A percentile compares a stretch with the other conserved stretches of the same genome.
Evolutionary conservation across 2,113 vertebrate genomes (phyloP).

Genomic region (Anolis carolinensis): DNA sequence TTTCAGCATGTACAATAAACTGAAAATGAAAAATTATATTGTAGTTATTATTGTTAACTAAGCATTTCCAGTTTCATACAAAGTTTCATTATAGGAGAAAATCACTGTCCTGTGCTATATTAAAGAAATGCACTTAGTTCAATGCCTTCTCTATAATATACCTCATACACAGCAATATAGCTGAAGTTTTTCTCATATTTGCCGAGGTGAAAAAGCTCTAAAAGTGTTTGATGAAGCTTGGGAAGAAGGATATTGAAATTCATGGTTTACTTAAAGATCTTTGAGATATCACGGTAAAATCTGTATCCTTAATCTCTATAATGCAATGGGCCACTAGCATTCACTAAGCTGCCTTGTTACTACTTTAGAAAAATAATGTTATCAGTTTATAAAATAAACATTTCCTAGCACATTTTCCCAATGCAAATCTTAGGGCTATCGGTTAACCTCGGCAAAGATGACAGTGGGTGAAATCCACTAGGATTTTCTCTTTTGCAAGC

Average conservation of each 20-base stretch:
- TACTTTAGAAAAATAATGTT: slow-evolving; percentile 1
- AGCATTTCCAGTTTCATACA: slow-evolving; percentile 31
- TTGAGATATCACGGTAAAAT: slow-evolving; percentile 7
- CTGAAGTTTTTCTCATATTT: slow-evolving; percentile 36
- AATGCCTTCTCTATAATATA: slow-evolving; percentile 17
- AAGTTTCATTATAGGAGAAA: slow-evolving; percentile 23
- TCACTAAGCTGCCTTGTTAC: slow-evolving; percentile 35
- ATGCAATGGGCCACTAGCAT: slow-evolving; percentile 20
- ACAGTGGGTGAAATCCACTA: not conserved
- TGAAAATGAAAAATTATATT: slow-evolving; percentile 47
- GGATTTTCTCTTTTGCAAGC: not conserved
- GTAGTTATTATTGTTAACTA: slow-evolving; percentile 42
- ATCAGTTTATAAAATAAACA: accelerated
- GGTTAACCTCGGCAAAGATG: not conserved
- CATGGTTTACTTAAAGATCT: not conserved
- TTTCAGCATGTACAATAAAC: slow-evolving; percentile 41
- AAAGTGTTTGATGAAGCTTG: slow-evolving; percentile 9
- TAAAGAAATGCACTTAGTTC: slow-evolving; percentile 42
- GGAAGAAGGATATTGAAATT: slow-evolving; percentile 50
- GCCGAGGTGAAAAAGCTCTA: slow-evolving; percentile 27
- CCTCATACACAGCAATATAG: not conserved
- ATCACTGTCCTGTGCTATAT: slow-evolving; percentile 38
- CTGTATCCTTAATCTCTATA: slow-evolving; percentile 31
- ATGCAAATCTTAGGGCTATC: not conserved
- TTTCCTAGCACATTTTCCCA: not conserved